Percentiles rank a stretch among this genome's conserved stretches.
Conservation (phyloP, 2,113 vertebrate species). For the Dasyornis broadbenti region DNA sequence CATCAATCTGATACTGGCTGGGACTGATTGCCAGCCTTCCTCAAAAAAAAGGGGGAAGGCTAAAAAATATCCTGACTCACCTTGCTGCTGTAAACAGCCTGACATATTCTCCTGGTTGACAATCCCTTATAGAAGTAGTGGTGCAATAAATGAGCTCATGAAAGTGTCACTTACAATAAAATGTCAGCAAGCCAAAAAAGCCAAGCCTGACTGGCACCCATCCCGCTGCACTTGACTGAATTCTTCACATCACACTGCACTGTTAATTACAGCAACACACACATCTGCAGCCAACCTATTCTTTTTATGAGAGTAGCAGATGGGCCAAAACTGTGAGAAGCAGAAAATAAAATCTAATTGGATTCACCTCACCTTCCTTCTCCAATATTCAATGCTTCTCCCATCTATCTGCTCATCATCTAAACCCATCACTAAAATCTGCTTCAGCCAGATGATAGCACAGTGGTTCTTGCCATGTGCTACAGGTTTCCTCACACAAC, state of each 20-base stretch:
- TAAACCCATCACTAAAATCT: neutral
- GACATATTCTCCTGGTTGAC: neutral
- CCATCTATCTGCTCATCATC: neutral
- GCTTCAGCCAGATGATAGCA: neutral
- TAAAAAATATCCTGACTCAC: neutral
- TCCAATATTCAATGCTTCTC: neutral
- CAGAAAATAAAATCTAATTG: neutral
- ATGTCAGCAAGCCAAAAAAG: neutral
- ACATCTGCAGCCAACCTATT: neutral
- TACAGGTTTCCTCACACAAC: neutral
- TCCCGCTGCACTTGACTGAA: neutral
- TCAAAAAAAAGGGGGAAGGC: neutral
- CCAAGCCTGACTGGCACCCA: neutral
- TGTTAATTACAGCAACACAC: neutral
- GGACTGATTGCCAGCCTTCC: neutral
- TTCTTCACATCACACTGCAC: neutral
- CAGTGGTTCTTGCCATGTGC: neutral
- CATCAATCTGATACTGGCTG: neutral
- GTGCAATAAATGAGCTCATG: conserved; percentile 32
- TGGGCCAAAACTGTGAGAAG: neutral
- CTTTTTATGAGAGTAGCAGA: neutral
- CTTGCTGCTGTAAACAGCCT: neutral
- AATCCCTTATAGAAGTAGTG: conserved; percentile 6
- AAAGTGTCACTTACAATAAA: conserved; percentile 42
- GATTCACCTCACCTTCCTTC: neutral